Evolutionary conservation across 2,797 vertebrate genomes (phyloP), one percentile per base, ranked within the genome.

Genomic region (Gallinago stenura): DNA sequence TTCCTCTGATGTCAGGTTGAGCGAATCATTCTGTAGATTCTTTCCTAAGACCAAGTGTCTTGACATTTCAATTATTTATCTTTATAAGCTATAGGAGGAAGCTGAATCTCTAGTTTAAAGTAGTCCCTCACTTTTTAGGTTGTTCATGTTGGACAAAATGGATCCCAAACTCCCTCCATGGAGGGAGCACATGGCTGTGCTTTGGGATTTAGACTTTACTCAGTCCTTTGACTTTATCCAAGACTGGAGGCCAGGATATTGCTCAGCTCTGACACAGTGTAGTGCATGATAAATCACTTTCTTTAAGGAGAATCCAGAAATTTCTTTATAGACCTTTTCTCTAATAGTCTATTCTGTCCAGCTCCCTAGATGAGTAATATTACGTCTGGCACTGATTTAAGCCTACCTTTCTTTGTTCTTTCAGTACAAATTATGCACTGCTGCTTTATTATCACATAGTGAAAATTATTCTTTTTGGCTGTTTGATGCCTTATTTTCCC

Each of bases 21-120:
- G 28, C 46, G 9, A 45, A 4, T 1, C 0, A 0, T 4, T 43
- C 30, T 22, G 30, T 16, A 4, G 11, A 33, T 51, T 15, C 6
- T 80, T 66, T 79, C 12, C 7, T 35, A 60, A 77, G 5, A 54
- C 12, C 13, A 30, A 30, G 6, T 9, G 10, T n/a, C 43, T 78
- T n/a, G 39, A 51, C 41, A 39, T 8, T 70, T 58, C 6, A 12
- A 5, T 45, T 57, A 35, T 70, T 76, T 83, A 26, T 24, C 20
- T 68, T 57, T 61, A 10, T 28, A 48, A 73, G 11, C 21, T 33
- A 15, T 3, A 33, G 28, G 14, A 88, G 14, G 24, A 86, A 90
- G 25, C 11, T 35, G 37, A 80, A 37, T 54, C 4, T 70, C 10
- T 58, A 35, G 9, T 75, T 92, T 75, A 37, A 87, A 37, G 15